These are phyloP conservation scores for Galerucella nymphaeae DNA, from an alignment of 2,888 invertebrate species.

Conservation along the genomic window DNA sequence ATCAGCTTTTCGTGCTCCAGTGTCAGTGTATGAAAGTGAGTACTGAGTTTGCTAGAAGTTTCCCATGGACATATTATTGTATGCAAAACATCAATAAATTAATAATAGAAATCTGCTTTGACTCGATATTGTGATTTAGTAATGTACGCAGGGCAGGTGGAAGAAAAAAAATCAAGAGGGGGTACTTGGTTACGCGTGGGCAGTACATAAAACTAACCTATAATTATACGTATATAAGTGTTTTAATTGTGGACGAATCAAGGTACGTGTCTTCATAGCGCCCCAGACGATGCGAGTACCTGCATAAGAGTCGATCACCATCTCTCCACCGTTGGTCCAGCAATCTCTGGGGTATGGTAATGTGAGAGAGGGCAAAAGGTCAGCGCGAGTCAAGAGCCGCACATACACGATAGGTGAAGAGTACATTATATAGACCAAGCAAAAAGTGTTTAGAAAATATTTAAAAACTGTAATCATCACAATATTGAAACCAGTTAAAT, in stretches of 20 bases:
- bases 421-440: constrained; percentile 48
- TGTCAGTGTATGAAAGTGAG: background rate
- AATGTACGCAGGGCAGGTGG: constrained; percentile 50
- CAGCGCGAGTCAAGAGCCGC: constrained; percentile 64
- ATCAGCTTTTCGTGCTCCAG: too few relatives aligned
- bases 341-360: constrained; percentile 61
- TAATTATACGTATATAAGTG: constrained; percentile 65
- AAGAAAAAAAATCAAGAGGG: constrained; percentile 52
- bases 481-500: background rate
- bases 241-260: constrained; percentile 65
- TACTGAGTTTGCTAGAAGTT: background rate
- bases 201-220: constrained; percentile 63
- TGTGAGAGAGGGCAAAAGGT: constrained; percentile 66
- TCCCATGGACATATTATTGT: background rate
- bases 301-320: constrained; percentile 44
- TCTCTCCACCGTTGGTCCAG: constrained; percentile 58
- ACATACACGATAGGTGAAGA: constrained; percentile 60
- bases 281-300: constrained; percentile 50
- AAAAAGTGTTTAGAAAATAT: constrained; percentile 13
- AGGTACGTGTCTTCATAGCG: constrained; percentile 60
- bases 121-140: constrained; percentile 54
- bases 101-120: constrained; percentile 5
- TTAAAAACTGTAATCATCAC: constrained; percentile 3
- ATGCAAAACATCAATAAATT: background rate
- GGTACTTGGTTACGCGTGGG: constrained; percentile 60